A percentile compares a stretch with the other conserved stretches of the same genome.
Conservation (phyloP, 1,140 invertebrate genomes). For the Brachystomella parvula region DNA sequence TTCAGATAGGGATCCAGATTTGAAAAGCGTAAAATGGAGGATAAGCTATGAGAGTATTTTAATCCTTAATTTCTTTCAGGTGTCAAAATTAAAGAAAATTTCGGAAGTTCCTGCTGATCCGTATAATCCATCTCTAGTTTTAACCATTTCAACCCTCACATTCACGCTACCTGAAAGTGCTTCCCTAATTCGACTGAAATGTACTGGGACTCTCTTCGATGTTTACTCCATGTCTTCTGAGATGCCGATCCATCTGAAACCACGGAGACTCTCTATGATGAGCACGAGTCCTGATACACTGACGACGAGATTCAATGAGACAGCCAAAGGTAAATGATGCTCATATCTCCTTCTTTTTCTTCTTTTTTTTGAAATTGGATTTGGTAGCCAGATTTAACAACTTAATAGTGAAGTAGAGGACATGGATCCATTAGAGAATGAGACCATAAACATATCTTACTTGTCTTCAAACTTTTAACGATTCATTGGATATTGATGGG, state of each 20-base stretch:
- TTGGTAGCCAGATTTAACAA: too few species aligned
- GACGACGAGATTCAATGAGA: constrained; percentile 1
- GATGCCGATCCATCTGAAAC: constrained; percentile 46
- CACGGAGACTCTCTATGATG: constrained; percentile 8
- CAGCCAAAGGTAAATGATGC: constrained; percentile 7
- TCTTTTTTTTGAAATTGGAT: too few species aligned
- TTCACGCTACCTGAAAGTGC: constrained; percentile 16
- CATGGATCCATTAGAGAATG: neutral
- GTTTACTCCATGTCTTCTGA: constrained; percentile 27
- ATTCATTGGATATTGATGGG: neutral
- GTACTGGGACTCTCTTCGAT: constrained; percentile 20
- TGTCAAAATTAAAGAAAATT: neutral
- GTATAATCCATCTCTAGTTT: constrained; percentile 1
- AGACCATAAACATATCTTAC: neutral
- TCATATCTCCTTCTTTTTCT: too few species aligned
- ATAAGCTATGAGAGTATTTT: neutral
- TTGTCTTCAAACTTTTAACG: neutral
- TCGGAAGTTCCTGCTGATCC: neutral
- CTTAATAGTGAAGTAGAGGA: too few species aligned
- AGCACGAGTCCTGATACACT: constrained; percentile 2
- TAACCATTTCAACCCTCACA: constrained; percentile 9
- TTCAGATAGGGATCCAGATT: neutral
- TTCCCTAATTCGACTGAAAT: constrained; percentile 13
- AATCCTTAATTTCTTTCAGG: neutral
- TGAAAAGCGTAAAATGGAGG: constrained; percentile 1